Evolutionary conservation across 2,113 vertebrate genomes (phyloP), one percentile per base, ranked within the genome.

Genomic region (Siniperca chuatsi): DNA sequence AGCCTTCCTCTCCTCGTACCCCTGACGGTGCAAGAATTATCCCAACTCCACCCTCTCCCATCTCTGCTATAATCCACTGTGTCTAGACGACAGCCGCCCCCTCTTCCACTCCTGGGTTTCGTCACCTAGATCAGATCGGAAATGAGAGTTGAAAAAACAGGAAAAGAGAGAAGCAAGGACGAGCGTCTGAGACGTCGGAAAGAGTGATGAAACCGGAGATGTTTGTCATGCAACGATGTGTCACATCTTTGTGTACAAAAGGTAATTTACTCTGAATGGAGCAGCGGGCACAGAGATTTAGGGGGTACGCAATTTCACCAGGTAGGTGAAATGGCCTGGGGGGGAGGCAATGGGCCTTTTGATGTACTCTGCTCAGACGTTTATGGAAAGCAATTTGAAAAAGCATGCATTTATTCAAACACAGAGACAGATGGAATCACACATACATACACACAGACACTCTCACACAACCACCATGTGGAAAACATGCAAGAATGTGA

Each of bases 121-220:
- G 23, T 92, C 89, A 85, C 77, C 73, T 78, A 0, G 6, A 79
- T 87, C 90, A 82, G 58, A 69, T 87, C 42, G 87, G 83, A 92
- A 90, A 92, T 68, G 37, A 70, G 78, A 84, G 64, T 48, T 62
- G 48, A 29, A 76, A 79, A 71, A 58, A 75, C 58, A 81, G 68
- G 70, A 81, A 77, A 80, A 79, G 67, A 76, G 66, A 23, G 57
- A 44, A 70, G 83, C 12, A 33, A 52, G 60, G 79, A 83, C 9
- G 69, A 77, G 79, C 9, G 55, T 8, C 48, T 2, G 77, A 75
- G 66, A 84, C 55, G 75, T 68, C 21, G 54, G 77, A 52, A 72
- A 42, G 86, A 68, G 83, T 94, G 94, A 94, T 94, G 94, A 94
- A 94, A 93, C 74, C 80, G 1, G 21, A 69, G 88, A 82, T 80